A percentile compares a stretch with the other conserved stretches of the same genome.
phyloP scores from a whole-genome alignment of 2,888 invertebrate species.

The Chrysolina americana region DNA sequence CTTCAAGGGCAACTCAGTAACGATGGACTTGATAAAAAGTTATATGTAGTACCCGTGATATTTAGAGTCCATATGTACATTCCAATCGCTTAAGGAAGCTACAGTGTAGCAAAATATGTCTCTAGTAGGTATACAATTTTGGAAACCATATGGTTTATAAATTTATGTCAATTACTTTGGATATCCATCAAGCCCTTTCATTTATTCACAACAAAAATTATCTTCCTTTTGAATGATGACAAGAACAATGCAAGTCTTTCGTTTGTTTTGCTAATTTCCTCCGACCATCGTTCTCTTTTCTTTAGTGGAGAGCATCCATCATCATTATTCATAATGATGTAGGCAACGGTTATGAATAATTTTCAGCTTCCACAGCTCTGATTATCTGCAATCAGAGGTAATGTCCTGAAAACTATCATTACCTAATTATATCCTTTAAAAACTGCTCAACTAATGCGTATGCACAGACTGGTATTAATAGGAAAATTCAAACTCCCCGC shows the following conservation, averaged over 20 bases:
- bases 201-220: background rate
- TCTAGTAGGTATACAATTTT: too few species aligned
- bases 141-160: too few species aligned
- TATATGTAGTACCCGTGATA: too few species aligned
- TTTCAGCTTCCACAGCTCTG: constrained; percentile 56
- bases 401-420: constrained; percentile 56
- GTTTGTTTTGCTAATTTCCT: constrained; percentile 35
- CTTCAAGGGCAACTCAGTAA: too few species aligned
- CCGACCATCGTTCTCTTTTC: constrained; percentile 40
- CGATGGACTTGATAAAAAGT: too few species aligned
- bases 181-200: too few species aligned
- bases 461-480: constrained; percentile 41
- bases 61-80: too few species aligned
- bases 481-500: constrained; percentile 39
- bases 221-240: background rate
- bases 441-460: constrained; percentile 36
- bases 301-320: constrained; percentile 41
- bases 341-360: constrained; percentile 53
- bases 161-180: too few species aligned
- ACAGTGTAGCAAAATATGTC: too few species aligned
- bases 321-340: constrained; percentile 47
- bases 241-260: constrained; percentile 21
- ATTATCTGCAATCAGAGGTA: constrained; percentile 59
- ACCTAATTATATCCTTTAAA: constrained; percentile 53
- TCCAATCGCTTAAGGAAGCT: too few species aligned